Conservation (phyloP, 35 echinoderm and acorn worm species). For the Lytechinus variegatus region DNA sequence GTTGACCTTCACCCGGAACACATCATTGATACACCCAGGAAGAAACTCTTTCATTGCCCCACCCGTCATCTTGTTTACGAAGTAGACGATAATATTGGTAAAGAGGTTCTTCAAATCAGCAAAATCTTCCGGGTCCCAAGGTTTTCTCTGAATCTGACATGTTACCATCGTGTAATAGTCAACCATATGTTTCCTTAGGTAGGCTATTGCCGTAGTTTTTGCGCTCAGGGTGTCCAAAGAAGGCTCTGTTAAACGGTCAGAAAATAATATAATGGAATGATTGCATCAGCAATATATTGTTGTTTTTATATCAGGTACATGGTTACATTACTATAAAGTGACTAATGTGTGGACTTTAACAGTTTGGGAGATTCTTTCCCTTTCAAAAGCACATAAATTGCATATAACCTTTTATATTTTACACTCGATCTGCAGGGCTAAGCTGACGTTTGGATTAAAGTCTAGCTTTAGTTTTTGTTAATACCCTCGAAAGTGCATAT, state of each 20-base stretch:
- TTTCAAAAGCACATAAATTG: too few species aligned
- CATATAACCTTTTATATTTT: too few species aligned
- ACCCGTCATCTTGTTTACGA: neutral
- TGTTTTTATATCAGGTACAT: too few species aligned
- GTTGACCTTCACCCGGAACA: conserved; percentile 13
- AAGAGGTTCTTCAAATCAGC: conserved; percentile 31
- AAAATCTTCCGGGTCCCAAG: conserved; percentile 41
- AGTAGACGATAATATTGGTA: conserved; percentile 15
- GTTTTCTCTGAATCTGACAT: conserved; percentile 41
- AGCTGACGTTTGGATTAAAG: too few species aligned
- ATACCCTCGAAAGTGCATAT: too few species aligned
- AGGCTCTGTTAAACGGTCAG: neutral
- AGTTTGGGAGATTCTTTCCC: too few species aligned
- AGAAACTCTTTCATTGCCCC: neutral
- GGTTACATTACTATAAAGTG: too few species aligned
- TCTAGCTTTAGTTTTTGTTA: too few species aligned
- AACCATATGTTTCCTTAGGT: neutral
- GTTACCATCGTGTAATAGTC: conserved; percentile 26
- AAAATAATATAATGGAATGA: too few species aligned
- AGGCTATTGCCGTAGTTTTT: neutral
- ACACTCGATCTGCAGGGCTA: too few species aligned
- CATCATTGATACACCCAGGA: conserved; percentile 12
- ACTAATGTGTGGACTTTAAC: too few species aligned
- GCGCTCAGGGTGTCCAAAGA: neutral
- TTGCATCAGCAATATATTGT: too few species aligned